Conservation (phyloP, 2,797 vertebrate species). For the Lagorchestes hirsutus region DNA sequence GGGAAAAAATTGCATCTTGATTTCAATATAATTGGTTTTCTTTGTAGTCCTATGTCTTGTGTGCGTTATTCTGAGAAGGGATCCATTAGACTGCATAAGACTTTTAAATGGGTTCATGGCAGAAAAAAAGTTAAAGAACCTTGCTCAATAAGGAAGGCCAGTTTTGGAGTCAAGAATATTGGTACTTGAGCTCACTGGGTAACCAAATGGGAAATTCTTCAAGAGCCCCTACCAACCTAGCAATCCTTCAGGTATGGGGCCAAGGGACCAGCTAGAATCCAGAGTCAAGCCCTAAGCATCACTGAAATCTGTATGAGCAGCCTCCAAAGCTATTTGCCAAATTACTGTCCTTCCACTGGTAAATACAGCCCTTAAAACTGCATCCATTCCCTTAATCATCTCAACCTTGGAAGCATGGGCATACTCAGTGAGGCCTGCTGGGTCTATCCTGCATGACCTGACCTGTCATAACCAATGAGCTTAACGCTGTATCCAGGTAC, state of each 20-base stretch:
- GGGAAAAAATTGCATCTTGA: not conserved
- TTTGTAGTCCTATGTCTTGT: too few species aligned
- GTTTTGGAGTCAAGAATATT: not conserved
- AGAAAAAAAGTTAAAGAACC: not conserved
- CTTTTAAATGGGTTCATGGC: not conserved
- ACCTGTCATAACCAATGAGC: not conserved
- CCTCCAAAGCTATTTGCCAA: not conserved
- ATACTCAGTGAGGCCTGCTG: too few species aligned
- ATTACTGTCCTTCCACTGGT: not conserved
- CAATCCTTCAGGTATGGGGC: not conserved
- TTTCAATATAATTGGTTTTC: too few species aligned
- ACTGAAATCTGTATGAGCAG: not conserved
- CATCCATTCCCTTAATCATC: not conserved
- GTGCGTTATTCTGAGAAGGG: not conserved
- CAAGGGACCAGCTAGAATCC: not conserved
- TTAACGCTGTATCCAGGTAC: not conserved
- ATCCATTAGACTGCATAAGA: not conserved
- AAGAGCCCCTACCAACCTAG: not conserved
- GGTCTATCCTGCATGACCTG: not conserved
- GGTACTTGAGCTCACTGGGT: not conserved
- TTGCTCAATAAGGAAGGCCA: not conserved
- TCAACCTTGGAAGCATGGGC: not conserved
- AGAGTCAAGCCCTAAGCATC: not conserved
- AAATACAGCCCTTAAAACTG: not conserved
- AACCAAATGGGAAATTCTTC: not conserved